A percentile compares a stretch with the other conserved stretches of the same genome.
phyloP scores from a whole-genome alignment of 1,140 invertebrate species.

The Panagrolaimus sp. region DNA sequence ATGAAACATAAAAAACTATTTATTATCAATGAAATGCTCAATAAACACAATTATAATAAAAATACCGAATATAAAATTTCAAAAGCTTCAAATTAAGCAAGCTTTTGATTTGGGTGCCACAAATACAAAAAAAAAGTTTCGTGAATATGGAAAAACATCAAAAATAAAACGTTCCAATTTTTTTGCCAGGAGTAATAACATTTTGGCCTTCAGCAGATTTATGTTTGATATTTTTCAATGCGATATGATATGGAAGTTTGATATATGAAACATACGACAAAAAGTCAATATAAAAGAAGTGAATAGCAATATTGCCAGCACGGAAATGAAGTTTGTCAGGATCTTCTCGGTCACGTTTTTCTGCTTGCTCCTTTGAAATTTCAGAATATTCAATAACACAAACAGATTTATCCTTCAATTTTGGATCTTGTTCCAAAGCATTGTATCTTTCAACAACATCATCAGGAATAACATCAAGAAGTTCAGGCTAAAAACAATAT shows the following conservation, averaged over 20 bases:
- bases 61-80: no score
- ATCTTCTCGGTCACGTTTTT: slow-evolving; percentile 70
- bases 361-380: slow-evolving; percentile 77
- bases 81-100: no score
- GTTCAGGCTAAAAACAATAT: no score
- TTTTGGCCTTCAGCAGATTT: slow-evolving; percentile 70
- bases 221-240: slow-evolving; percentile 94
- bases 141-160: slow-evolving; percentile 88
- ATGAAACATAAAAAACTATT: no score
- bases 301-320: slow-evolving; percentile 95
- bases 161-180: slow-evolving; percentile 99
- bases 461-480: no score
- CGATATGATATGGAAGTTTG: slow-evolving; percentile 78
- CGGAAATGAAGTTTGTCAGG: slow-evolving; percentile 76
- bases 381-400: slow-evolving; percentile 98
- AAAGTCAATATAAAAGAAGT: slow-evolving; percentile 86
- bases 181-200: slow-evolving; percentile 72
- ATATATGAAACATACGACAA: slow-evolving; percentile 65
- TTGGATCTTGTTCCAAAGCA: no score
- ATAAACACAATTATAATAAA: no score
- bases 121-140: slow-evolving; percentile 62
- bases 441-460: no score
- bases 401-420: no score
- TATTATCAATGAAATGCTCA: no score
- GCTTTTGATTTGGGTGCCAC: not conserved